Conservation (phyloP, 2,797 vertebrate genomes). For the Sparidentex hasta region DNA sequence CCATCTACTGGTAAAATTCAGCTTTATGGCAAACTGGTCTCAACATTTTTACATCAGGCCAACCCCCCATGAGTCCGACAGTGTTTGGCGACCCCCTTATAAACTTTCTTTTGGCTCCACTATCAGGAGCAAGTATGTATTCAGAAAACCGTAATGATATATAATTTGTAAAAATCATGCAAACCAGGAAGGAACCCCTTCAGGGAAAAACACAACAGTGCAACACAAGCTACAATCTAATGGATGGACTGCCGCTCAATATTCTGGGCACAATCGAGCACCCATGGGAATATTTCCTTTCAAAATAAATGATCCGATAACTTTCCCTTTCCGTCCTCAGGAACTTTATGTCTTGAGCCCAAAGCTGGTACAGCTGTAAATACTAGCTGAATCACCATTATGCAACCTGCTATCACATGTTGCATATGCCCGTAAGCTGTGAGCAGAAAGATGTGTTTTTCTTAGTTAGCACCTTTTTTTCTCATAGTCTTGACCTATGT, state of each 20-base stretch:
- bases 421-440: background rate
- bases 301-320: background rate
- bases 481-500: background rate
- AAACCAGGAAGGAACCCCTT: background rate
- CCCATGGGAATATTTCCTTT: background rate
- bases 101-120: background rate
- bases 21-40: too few species aligned
- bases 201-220: background rate
- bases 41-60: too few species aligned
- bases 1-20: too few species aligned
- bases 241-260: background rate
- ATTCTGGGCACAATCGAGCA: background rate
- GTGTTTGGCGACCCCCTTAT: background rate
- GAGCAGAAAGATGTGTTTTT: background rate
- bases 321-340: background rate
- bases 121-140: background rate
- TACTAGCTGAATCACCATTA: too few species aligned
- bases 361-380: background rate
- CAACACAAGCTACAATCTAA: background rate
- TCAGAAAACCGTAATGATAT: background rate
- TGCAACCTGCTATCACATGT: background rate
- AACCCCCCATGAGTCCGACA: too few species aligned
- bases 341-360: too few species aligned
- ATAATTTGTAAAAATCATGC: background rate
- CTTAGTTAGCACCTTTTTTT: background rate